Evolutionary conservation across 2,888 invertebrate species (phyloP).

Genomic region (Agrotis ipsilon): DNA sequence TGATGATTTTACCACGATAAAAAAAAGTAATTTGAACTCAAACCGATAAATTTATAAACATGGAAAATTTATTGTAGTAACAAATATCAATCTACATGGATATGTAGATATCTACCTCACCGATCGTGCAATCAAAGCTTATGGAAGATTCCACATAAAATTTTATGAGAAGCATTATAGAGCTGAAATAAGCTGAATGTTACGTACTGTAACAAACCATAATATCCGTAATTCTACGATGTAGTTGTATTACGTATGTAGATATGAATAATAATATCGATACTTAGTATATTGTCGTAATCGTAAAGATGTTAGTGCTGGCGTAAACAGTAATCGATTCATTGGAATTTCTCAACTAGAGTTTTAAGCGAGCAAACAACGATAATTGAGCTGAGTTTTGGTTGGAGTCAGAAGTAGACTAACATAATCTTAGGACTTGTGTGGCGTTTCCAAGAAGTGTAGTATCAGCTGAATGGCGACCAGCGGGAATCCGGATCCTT

Average conservation of each 20-base stretch:
- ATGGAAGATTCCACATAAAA: slow-evolving; percentile 84
- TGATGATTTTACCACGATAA: no score
- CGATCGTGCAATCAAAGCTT: slow-evolving; percentile 79
- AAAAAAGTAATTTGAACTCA: no score
- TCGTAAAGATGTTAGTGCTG: slow-evolving; percentile 57
- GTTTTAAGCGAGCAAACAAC: slow-evolving; percentile 59
- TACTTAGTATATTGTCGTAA: slow-evolving; percentile 55
- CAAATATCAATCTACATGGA: slow-evolving; percentile 60
- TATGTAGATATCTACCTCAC: slow-evolving; percentile 65
- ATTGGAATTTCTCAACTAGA: slow-evolving; percentile 5
- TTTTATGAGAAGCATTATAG: slow-evolving; percentile 82
- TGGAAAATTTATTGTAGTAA: slow-evolving; percentile 50
- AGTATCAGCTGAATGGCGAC: slow-evolving; percentile 71
- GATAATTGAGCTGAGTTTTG: slow-evolving; percentile 67
- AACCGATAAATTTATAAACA: slow-evolving; percentile 31
- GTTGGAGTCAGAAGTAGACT: slow-evolving; percentile 60
- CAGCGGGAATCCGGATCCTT: slow-evolving; percentile 63
- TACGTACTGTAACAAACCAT: slow-evolving; percentile 74
- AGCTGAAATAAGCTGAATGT: slow-evolving; percentile 76
- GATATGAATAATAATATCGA: slow-evolving; percentile 70
- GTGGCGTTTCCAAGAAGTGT: slow-evolving; percentile 70
- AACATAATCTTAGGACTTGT: slow-evolving; percentile 70
- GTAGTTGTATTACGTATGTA: slow-evolving; percentile 63
- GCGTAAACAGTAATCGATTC: slow-evolving; percentile 44
- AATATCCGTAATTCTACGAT: slow-evolving; percentile 75